Evolutionary conservation across 2,888 invertebrate genomes (phyloP).

Genomic region (Lasioglossum malachurum): DNA sequence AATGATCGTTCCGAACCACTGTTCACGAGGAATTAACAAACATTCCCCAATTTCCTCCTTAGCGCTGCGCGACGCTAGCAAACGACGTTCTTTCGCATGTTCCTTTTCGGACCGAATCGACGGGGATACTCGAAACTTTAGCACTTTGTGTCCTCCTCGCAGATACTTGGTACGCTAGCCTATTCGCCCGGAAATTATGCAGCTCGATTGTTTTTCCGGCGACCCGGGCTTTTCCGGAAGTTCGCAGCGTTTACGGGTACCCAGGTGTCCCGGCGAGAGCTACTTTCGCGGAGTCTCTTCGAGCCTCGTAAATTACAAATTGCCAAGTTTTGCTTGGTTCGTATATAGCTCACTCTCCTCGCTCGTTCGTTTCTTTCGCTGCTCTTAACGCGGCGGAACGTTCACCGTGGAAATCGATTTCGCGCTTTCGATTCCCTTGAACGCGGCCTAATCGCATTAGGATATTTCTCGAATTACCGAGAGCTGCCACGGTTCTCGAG

Average conservation of each 20-base stretch:
- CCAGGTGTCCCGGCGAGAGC: slow-evolving; percentile 67
- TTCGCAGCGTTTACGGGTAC: slow-evolving; percentile 63
- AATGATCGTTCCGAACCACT: not conserved
- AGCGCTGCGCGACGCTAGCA: not conserved
- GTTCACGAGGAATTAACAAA: not conserved
- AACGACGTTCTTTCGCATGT: not conserved
- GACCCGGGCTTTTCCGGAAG: slow-evolving; percentile 48
- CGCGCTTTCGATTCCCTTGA: not conserved
- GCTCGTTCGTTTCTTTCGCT: not conserved
- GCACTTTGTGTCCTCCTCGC: slow-evolving; percentile 19
- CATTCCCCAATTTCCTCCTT: too few relatives aligned
- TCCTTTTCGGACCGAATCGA: not conserved
- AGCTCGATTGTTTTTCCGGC: slow-evolving; percentile 65
- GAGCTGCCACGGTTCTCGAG: not conserved
- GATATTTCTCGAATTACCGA: not conserved
- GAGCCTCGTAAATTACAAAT: slow-evolving; percentile 72
- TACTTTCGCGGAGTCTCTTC: slow-evolving; percentile 50
- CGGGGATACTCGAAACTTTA: slow-evolving; percentile 23
- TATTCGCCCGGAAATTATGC: slow-evolving; percentile 64
- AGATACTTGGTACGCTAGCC: slow-evolving; percentile 25
- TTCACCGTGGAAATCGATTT: not conserved
- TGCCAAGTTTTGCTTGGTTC: slow-evolving; percentile 66
- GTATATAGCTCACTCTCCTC: not conserved
- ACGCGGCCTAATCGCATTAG: not conserved
- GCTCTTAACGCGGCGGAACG: slow-evolving; percentile 3